A percentile compares a stretch with the other conserved stretches of the same genome.
phyloP scores from a whole-genome alignment of 2,888 invertebrate genomes.

The Microplitis manilae region DNA sequence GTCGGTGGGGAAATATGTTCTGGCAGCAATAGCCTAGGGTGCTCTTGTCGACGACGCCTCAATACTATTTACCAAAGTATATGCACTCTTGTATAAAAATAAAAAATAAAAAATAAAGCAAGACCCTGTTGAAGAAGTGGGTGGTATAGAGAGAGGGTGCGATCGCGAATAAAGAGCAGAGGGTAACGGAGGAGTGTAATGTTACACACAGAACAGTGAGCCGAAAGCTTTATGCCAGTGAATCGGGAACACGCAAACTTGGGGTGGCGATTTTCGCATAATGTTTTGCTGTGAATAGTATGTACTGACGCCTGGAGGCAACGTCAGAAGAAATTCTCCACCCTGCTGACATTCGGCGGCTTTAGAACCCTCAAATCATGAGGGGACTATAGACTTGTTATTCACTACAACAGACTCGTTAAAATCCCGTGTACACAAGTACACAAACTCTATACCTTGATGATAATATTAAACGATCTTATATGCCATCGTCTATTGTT shows the following conservation, averaged over 20 bases:
- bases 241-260: constrained; percentile 37
- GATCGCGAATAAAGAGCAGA: not conserved
- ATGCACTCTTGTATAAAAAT: constrained; percentile 1
- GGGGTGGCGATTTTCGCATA: constrained; percentile 37
- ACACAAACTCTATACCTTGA: not conserved
- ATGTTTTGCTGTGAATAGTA: constrained; percentile 29
- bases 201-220: not conserved
- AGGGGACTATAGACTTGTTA: not conserved
- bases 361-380: constrained; percentile 18
- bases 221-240: constrained; percentile 26
- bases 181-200: constrained; percentile 4
- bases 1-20: not conserved
- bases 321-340: constrained; percentile 29
- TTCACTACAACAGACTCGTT: constrained; percentile 1
- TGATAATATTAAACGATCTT: not conserved
- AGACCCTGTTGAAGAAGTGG: not conserved
- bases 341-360: constrained; percentile 28
- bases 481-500: not conserved
- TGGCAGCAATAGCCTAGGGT: not conserved
- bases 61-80: constrained; percentile 14
- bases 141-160: constrained; percentile 9
- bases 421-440: not conserved
- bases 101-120: not conserved
- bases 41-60: constrained; percentile 17
- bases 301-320: constrained; percentile 35